Evolutionary conservation across 1,140 invertebrate species (phyloP).

Genomic region (Kradibia gibbosae): DNA sequence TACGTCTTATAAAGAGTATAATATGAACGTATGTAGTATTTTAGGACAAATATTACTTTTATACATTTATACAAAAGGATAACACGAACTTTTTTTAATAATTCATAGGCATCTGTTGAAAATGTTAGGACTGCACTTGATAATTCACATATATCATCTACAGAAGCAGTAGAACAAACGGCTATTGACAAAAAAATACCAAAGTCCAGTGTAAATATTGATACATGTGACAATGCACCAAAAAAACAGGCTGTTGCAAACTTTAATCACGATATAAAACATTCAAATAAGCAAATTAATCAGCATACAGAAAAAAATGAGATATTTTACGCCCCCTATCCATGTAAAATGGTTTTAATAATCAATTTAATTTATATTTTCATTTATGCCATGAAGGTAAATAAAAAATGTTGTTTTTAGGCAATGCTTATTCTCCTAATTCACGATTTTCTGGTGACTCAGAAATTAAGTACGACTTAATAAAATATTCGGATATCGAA

Average conservation of each 20-base stretch:
- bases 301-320: conserved; percentile 45
- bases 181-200: conserved; percentile 37
- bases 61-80: background rate
- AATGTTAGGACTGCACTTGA: conserved; percentile 33
- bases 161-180: conserved; percentile 25
- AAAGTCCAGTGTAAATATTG: conserved; percentile 15
- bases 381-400: conserved; percentile 28
- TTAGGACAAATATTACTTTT: background rate
- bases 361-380: conserved; percentile 28
- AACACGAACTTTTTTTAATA: background rate
- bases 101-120: conserved; percentile 34
- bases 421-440: conserved; percentile 41
- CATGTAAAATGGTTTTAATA: conserved; percentile 49
- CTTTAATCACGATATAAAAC: conserved; percentile 22
- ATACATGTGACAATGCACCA: conserved; percentile 12
- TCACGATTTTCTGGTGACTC: conserved; percentile 48
- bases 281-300: conserved; percentile 38
- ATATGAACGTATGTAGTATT: conserved; percentile 14
- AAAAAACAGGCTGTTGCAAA: conserved; percentile 34
- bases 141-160: conserved; percentile 42
- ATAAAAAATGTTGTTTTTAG: conserved; percentile 46
- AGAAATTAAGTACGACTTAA: conserved; percentile 68
- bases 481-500: conserved; percentile 72
- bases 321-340: conserved; percentile 53
- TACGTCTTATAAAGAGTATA: conserved; percentile 36